A percentile compares a stretch with the other conserved stretches of the same genome.
phyloP scores from a whole-genome alignment of 1,140 invertebrate genomes.

The Platyura marginata region DNA sequence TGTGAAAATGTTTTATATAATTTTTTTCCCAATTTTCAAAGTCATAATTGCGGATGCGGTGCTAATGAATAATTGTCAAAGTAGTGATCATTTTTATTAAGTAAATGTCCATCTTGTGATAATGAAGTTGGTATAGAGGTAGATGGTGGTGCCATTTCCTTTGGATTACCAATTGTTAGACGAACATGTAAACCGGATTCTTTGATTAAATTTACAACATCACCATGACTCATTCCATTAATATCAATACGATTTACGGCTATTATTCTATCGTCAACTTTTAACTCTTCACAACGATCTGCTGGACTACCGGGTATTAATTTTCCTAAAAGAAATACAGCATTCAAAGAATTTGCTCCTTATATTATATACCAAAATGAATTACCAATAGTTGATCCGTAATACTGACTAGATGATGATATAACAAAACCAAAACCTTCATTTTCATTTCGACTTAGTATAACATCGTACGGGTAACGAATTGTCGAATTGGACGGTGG shows the following conservation, averaged over 20 bases:
- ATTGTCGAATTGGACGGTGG: constrained; percentile 1
- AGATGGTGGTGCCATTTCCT: constrained; percentile 10
- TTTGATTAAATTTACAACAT: constrained; percentile 89
- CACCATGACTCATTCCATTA: constrained; percentile 81
- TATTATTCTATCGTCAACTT: constrained; percentile 88
- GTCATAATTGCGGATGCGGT: constrained; percentile 18
- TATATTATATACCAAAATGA: too few species aligned
- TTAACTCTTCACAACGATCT: constrained; percentile 71
- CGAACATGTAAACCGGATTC: constrained; percentile 83
- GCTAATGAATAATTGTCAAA: neutral
- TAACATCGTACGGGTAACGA: constrained; percentile 65
- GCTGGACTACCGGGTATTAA: constrained; percentile 92
- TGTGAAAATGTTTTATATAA: constrained; percentile 25
- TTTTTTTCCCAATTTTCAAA: constrained; percentile 22
- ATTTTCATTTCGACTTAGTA: constrained; percentile 72
- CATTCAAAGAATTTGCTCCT: too few species aligned
- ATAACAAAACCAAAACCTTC: constrained; percentile 99
- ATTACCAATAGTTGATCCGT: constrained; percentile 80
- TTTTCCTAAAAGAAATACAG: too few species aligned
- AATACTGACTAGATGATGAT: constrained; percentile 64
- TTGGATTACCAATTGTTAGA: constrained; percentile 51
- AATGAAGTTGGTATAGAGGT: constrained; percentile 8
- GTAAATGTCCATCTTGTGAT: neutral
- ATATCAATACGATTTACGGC: constrained; percentile 91
- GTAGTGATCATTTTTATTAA: neutral